Base-by-base conservation (phyloP, 2,888 invertebrate genomes). In the Orchesellides sinensis region DNA sequence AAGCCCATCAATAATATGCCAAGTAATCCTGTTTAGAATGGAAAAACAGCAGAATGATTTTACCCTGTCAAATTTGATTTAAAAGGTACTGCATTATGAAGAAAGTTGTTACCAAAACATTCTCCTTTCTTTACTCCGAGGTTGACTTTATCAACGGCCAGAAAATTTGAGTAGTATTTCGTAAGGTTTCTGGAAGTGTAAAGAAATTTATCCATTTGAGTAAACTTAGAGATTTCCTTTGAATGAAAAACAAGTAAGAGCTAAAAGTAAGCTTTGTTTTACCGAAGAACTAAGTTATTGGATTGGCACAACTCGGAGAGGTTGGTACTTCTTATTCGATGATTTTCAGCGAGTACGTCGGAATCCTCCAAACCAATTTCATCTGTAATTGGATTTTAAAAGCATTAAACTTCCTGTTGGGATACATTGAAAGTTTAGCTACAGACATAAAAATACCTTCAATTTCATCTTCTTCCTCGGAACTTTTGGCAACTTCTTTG, bases 61-160 rank as follows among this genome's bases (percentile, higher is more conserved):
- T 63, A n/a, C 12, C 14, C 23, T 59, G 5, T 2, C 6, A 21
- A 6, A 25, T 17, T 6, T 27, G n/a, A 40, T 21, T 66, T 19
- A 1, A 14, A 23, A 17, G n/a, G 17, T 21, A 52, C 19, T 25
- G 8, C 25, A 40, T 65, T 19, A 10, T n/a, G n/a, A n/a, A n/a
- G n/a, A n/a, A n/a, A n/a, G n/a, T n/a, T n/a, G n/a, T n/a, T 73
- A 83, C 83, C 96, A 89, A 96, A 96, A 89, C 95, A 95, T 90
- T 96, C 96, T 12, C 92, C 92, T 82, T 93, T 91, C 72, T 92
- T 93, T 0, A 95, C 93, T 63, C 93, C 94, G 89, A 93, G 89
- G 89, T 93, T 94, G 2, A 96, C 91, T 88, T 94, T 94, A 89
- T 96, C 94, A 0, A 98, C 97, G 0, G 96, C 97, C 72, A 94